A percentile compares a stretch with the other conserved stretches of the same genome.
These are phyloP conservation scores for Aurelia aurita complex sp. Pacific DNA, from an alignment of 30 jellyfish, hydroid and myxozoan genomes.

Conservation along the genomic window DNA sequence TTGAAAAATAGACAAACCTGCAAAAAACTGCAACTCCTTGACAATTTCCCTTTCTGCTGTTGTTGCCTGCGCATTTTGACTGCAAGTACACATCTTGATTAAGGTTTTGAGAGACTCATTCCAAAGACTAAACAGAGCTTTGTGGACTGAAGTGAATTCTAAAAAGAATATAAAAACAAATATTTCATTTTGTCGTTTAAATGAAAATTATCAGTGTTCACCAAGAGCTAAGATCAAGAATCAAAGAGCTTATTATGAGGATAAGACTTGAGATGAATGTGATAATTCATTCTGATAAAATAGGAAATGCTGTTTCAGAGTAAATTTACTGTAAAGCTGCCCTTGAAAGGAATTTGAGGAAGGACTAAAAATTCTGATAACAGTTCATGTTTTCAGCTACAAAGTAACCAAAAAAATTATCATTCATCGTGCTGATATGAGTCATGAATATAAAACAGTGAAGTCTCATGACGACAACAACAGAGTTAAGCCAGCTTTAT, in stretches of 20 bases:
- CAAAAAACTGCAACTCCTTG: neutral
- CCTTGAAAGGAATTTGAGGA: too few species aligned
- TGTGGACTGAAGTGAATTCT: slow-evolving; percentile 9
- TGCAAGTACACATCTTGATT: slow-evolving; percentile 16
- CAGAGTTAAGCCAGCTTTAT: too few species aligned
- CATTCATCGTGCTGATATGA: too few species aligned
- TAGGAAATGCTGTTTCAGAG: too few species aligned
- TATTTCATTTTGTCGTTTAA: neutral
- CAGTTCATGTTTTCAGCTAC: too few species aligned
- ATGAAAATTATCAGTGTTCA: neutral
- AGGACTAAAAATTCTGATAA: too few species aligned
- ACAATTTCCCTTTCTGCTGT: slow-evolving; percentile 8
- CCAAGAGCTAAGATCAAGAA: neutral
- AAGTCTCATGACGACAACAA: too few species aligned
- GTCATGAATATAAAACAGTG: too few species aligned
- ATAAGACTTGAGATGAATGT: too few species aligned
- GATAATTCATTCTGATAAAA: too few species aligned
- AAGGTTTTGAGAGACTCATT: slow-evolving; percentile 29
- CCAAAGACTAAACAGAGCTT: slow-evolving; percentile 8
- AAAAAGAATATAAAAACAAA: neutral
- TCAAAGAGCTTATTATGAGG: neutral
- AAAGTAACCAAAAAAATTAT: too few species aligned
- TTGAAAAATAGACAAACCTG: slow-evolving; percentile 4
- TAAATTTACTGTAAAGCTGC: too few species aligned
- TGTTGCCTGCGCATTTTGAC: neutral